Evolutionary conservation across 2,797 vertebrate genomes (phyloP).

Genomic region (Lithobates pipiens): DNA sequence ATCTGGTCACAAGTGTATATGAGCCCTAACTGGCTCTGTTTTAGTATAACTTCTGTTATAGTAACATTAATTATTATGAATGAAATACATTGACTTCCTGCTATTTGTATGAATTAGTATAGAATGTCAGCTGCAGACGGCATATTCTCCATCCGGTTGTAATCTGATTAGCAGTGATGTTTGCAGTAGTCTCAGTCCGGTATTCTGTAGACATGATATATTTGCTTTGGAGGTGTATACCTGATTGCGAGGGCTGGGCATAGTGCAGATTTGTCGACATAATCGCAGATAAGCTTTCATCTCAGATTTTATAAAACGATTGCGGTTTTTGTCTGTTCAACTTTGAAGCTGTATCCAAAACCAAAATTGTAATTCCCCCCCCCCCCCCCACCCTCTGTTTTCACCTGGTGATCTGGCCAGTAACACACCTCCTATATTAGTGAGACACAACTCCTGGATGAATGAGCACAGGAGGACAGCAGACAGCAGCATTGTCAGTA

Average conservation of each 20-base stretch:
- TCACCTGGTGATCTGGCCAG: too few relatives aligned
- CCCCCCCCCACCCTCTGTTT: too few relatives aligned
- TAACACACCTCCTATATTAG: too few relatives aligned
- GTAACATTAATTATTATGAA: neutral
- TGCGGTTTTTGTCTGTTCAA: too few relatives aligned
- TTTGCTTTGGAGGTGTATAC: constrained; percentile 34
- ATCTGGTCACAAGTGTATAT: too few relatives aligned
- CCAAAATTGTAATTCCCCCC: too few relatives aligned
- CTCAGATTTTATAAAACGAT: neutral
- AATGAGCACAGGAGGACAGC: too few relatives aligned
- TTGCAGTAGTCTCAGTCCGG: constrained; percentile 21
- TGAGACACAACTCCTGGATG: too few relatives aligned
- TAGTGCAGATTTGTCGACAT: neutral
- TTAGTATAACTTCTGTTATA: neutral
- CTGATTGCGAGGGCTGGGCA: constrained; percentile 26
- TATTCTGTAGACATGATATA: neutral
- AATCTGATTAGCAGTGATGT: constrained; percentile 8
- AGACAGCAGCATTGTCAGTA: too few relatives aligned
- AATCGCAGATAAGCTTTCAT: neutral
- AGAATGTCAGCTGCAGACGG: neutral
- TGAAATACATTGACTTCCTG: neutral
- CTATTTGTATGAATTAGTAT: neutral
- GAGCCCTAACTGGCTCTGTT: too few relatives aligned
- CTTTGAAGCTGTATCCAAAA: too few relatives aligned
- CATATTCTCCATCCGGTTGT: constrained; percentile 9